Conservation (phyloP, 1,140 invertebrate genomes). For the Drosophila subobscura region DNA sequence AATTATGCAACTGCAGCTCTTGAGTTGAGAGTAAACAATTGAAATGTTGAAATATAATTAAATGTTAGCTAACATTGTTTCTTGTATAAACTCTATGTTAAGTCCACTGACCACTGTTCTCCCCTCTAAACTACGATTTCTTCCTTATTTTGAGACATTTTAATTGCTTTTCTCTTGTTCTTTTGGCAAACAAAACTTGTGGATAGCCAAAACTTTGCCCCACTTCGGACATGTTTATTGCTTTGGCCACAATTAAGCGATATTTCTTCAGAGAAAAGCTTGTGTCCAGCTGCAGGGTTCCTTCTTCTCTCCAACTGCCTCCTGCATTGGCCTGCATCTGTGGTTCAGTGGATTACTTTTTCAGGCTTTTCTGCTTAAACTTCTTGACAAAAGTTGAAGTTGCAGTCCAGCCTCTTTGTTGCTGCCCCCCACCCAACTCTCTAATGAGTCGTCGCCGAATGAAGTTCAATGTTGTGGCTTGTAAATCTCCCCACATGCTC, state of each 20-base stretch:
- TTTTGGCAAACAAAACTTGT: conserved; percentile 28
- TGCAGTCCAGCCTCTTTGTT: no score
- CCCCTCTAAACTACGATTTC: conserved; percentile 33
- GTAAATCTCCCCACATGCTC: conserved; percentile 71
- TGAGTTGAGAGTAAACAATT: no score
- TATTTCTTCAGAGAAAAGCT: conserved; percentile 33
- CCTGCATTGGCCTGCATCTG: conserved; percentile 17
- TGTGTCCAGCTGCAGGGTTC: conserved; percentile 9
- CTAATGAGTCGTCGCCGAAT: conserved; percentile 31
- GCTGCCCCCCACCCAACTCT: conserved; percentile 25
- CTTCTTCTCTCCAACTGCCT: not conserved
- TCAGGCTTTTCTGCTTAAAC: not conserved
- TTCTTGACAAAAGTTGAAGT: not conserved
- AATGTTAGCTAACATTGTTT: no score
- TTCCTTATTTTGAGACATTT: conserved; percentile 16
- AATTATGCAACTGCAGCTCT: no score
- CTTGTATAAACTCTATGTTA: not conserved
- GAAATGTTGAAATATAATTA: no score
- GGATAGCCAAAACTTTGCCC: conserved; percentile 31
- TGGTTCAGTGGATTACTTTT: conserved; percentile 40
- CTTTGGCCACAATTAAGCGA: conserved; percentile 45
- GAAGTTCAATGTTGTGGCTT: conserved; percentile 52
- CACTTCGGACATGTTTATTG: conserved; percentile 43
- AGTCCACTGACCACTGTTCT: not conserved
- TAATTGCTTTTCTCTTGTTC: conserved; percentile 52